Conservation (phyloP, 2,888 invertebrate species). For the Argyresthia albistria region DNA sequence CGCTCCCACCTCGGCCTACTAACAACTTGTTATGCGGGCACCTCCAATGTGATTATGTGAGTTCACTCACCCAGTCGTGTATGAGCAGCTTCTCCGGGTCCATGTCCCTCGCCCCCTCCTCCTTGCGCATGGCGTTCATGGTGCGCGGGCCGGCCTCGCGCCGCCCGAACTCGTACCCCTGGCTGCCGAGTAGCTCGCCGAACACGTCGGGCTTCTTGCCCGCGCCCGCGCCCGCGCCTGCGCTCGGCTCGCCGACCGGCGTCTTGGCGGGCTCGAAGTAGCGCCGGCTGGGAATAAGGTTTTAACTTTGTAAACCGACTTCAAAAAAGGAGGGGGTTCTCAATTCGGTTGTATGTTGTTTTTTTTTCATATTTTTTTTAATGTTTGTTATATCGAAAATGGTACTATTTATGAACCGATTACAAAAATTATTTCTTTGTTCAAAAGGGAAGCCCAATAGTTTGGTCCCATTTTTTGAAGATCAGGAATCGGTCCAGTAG, state of each 20-base stretch:
- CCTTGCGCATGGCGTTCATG: constrained; percentile 94
- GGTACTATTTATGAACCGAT: no score
- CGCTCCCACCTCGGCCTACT: no score
- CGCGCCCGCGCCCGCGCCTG: no score
- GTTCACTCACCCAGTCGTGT: constrained; percentile 80
- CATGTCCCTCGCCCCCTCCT: constrained; percentile 87
- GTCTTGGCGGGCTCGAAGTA: constrained; percentile 77
- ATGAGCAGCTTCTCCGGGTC: constrained; percentile 92
- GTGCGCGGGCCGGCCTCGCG: constrained; percentile 86
- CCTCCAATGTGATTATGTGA: background rate
- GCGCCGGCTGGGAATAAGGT: constrained; percentile 64
- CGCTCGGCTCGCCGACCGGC: constrained; percentile 45
- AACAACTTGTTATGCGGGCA: no score
- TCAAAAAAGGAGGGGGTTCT: no score
- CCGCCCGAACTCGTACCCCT: constrained; percentile 88
- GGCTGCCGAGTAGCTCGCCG: constrained; percentile 91
- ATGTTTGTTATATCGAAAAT: no score
- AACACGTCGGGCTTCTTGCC: constrained; percentile 80
- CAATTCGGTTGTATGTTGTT: no score
- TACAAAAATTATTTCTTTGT: no score
- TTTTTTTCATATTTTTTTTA: no score
- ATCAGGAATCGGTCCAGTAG: no score
- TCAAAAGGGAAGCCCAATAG: no score
- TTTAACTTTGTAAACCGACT: background rate
- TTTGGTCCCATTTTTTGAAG: no score